Conservation (phyloP, 2,113 vertebrate genomes). For the Python bivittatus region DNA sequence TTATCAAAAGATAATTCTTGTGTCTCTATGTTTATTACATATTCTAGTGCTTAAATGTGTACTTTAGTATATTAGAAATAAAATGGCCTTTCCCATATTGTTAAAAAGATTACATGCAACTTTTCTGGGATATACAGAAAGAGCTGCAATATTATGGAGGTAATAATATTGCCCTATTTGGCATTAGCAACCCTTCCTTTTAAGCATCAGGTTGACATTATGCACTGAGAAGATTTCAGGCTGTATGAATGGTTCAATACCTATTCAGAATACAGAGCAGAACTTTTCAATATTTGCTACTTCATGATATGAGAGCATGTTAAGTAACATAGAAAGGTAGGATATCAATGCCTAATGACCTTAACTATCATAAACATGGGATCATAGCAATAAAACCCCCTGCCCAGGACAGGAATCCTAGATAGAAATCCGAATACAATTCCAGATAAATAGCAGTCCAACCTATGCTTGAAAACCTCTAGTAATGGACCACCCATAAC, state of each 20-base stretch:
- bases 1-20: slow-evolving; percentile 21
- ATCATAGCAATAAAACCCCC: too few species aligned
- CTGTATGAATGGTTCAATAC: neutral
- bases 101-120: neutral
- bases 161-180: neutral
- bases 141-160: neutral
- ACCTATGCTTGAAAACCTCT: neutral
- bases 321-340: neutral
- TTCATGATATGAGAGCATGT: neutral
- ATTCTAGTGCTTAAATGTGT: slow-evolving; percentile 59
- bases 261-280: neutral
- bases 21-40: slow-evolving; percentile 30
- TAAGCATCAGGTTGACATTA: neutral
- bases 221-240: neutral
- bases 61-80: slow-evolving; percentile 61
- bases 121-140: neutral
- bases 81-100: slow-evolving; percentile 2
- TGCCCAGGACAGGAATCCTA: neutral
- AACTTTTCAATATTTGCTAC: neutral
- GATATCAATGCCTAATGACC: neutral
- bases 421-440: neutral
- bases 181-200: neutral
- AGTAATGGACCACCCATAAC: neutral
- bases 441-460: neutral
- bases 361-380: neutral